Base-by-base conservation (phyloP, 23 tunicate genomes). In the Botrylloides violaceus region DNA sequence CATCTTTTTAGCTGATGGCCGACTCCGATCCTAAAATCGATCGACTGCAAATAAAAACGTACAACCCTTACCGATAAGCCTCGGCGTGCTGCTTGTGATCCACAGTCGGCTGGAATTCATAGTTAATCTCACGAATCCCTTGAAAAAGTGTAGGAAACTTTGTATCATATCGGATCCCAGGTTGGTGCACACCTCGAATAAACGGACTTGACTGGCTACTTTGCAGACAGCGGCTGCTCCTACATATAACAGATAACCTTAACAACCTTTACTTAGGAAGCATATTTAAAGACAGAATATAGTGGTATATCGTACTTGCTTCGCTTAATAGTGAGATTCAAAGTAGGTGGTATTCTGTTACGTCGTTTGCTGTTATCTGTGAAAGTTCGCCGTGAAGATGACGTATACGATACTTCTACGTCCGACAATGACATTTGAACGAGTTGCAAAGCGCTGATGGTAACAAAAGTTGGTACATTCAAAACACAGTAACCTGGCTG, bases 61-160 rank as follows among this genome's bases (percentile, higher is more conserved):
- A n/a, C n/a, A n/a, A 24, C 47, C 18, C 77, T 71, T 39, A 76
- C 95, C 95, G 76, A 77, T 87, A 87, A 7, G 71, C 73, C 19
- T 87, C 95, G 1, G 78, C 78, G 58, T 87, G 95, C 59, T 76
- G 79, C 23, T 80, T 74, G 30, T 87, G 86, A 19, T 70, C 71
- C 2, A 57, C 59, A 55, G 34, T 75, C 58, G 86, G 95, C 30
- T 65, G 53, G 39, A 87, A 87, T 7, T 80, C 79, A 61, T 80
- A 87, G 25, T 59, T 22, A 36, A 87, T 87, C 53, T 87, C 95
- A 20, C 78, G 66, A n/a, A 80, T 76, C 5, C 88, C 81, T 26
- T 76, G 76, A 76, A 82, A 82, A 4, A 76, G 70, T 75, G 76
- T 76, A 0, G 81, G 81, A 68, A 82, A 76, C 37, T 70, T 76